A percentile compares a stretch with the other conserved stretches of the same genome.
Conservation (phyloP, 2,113 vertebrate species). For the Helogale parvula region DNA sequence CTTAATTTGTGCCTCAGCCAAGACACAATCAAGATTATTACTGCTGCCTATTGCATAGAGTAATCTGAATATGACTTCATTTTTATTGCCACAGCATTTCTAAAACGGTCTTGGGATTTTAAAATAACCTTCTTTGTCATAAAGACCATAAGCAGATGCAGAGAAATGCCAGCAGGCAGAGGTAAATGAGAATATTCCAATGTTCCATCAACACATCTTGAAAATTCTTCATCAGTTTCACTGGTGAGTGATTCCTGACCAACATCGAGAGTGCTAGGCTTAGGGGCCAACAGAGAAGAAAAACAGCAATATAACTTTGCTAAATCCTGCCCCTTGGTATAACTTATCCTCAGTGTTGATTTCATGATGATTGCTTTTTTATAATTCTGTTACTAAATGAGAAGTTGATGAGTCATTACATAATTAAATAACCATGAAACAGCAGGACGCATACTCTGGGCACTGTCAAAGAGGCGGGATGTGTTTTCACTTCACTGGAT, state of each 20-base stretch:
- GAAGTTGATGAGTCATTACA: constrained; percentile 45
- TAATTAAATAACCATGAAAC: constrained; percentile 55
- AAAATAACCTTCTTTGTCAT: constrained; percentile 53
- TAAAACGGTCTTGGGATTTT: constrained; percentile 3
- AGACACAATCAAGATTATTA: neutral
- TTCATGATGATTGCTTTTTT: constrained; percentile 50
- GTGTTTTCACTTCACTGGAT: neutral
- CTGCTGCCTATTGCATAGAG: neutral
- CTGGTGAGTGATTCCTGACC: constrained; percentile 44
- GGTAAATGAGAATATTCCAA: constrained; percentile 48
- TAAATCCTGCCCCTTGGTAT: constrained; percentile 24
- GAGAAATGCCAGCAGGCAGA: constrained; percentile 53
- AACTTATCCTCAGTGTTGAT: constrained; percentile 47
- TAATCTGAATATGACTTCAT: constrained; percentile 16
- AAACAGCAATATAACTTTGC: constrained; percentile 18
- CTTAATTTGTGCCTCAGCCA: neutral
- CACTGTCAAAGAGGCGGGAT: neutral
- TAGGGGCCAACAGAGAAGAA: neutral
- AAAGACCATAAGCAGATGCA: constrained; percentile 48
- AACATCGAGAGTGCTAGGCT: neutral
- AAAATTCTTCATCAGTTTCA: constrained; percentile 51
- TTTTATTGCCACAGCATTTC: neutral
- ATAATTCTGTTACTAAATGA: constrained; percentile 50
- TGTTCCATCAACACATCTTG: constrained; percentile 54
- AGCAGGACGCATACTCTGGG: neutral